A percentile compares a stretch with the other conserved stretches of the same genome.
Evolutionary conservation across 2,113 vertebrate species (phyloP).

Genomic region (Aythya baeri): DNA sequence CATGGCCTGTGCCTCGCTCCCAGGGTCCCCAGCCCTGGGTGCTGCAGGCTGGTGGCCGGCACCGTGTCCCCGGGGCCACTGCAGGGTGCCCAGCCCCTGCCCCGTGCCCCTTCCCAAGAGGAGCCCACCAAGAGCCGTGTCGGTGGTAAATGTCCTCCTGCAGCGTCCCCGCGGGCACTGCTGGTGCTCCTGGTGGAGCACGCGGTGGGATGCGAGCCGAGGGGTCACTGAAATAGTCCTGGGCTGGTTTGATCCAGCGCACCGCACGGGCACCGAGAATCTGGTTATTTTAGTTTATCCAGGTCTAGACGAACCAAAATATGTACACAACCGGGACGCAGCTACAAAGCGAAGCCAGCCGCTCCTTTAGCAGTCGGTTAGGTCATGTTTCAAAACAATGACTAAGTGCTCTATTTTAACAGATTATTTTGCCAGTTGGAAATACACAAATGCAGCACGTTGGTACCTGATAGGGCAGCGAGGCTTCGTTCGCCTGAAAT

Average conservation of each 20-base stretch:
- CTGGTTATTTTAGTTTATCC: conserved; percentile 54
- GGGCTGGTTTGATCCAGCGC: neutral
- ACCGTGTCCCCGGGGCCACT: neutral
- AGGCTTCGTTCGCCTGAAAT: neutral
- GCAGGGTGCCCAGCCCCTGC: too few species aligned
- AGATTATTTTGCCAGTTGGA: conserved; percentile 20
- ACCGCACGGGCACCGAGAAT: neutral
- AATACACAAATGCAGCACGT: neutral
- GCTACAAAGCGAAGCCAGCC: conserved; percentile 20
- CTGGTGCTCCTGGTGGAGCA: fast-evolving
- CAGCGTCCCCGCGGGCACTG: fast-evolving
- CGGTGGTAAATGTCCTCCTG: fast-evolving
- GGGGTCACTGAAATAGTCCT: neutral
- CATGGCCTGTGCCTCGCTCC: fast-evolving
- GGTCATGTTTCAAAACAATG: conserved; percentile 69
- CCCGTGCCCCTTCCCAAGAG: neutral
- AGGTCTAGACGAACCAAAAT: conserved; percentile 66
- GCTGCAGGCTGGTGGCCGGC: neutral
- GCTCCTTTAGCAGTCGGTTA: conserved; percentile 44
- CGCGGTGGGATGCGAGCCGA: neutral
- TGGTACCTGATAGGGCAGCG: neutral
- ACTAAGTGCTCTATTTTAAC: conserved; percentile 72
- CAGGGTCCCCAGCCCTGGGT: neutral
- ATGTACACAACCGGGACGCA: neutral
- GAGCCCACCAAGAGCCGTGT: neutral